Base-by-base conservation (phyloP, 2,113 vertebrate genomes). In the Cinclus mexicanus region DNA sequence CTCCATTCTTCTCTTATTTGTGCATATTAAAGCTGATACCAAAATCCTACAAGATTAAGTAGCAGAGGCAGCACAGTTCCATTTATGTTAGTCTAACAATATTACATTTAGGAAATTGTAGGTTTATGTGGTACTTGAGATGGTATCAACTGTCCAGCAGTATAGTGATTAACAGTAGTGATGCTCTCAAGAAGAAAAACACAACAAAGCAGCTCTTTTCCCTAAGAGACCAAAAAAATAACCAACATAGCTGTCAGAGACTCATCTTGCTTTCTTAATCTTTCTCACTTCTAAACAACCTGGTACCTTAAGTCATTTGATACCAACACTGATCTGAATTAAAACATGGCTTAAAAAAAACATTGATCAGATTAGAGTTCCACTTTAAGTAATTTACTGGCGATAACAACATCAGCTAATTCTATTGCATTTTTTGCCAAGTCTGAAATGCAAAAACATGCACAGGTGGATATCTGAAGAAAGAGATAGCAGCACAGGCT, bases 371-470 rank as follows among this genome's bases (percentile, higher is more conserved):
- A 75, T 63, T 56, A 68, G 67, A 47, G n/a, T 86, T 95, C 64
- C 50, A 44, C 47, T 95, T 86, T 35, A 80, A 92, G 65, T 84
- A 67, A 89, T 90, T 85, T 63, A 76, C 47, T 49, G 35, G 24
- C 0, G 0, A 77, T 49, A 90, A 90, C 91, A 80, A 25, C 31
- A 77, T 67, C 56, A 81, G 39, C 68, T 83, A 87, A 79, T 76
- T 39, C 35, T 81, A 63, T 18, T 91, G 76, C 35, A 78, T 41
- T 83, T 85, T 59, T 9, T 3, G 22, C 60, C 33, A 18, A 9
- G 35, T 81, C 83, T 94, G 92, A 81, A 81, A 89, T 78, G 76
- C 52, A 90, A 89, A 92, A 70, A 29, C 47, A 70, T 37, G 77
- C 72, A 53, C 2, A 10, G 7, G 8, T 44, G 50, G 23, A 6